A percentile compares a stretch with the other conserved stretches of the same genome.
Evolutionary conservation across 2,113 vertebrate genomes (phyloP).

Genomic region (Ramphastos sulfuratus): DNA sequence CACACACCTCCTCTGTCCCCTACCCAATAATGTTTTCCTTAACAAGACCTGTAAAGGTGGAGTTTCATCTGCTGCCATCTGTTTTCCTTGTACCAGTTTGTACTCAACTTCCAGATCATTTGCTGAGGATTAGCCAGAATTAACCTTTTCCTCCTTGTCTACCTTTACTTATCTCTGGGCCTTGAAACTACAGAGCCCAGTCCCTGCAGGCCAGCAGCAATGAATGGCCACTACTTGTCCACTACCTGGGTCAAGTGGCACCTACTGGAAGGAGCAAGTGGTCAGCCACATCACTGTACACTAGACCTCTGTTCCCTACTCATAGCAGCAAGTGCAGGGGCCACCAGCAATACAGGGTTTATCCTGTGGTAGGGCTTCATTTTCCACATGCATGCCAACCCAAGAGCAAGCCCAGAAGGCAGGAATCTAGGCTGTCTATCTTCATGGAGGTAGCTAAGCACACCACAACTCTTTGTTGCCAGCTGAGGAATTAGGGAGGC

Average conservation of each 20-base stretch:
- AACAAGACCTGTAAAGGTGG: neutral
- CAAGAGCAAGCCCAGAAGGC: neutral
- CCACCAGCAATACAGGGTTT: neutral
- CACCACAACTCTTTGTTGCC: neutral
- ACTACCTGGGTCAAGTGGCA: neutral
- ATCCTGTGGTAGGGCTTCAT: neutral
- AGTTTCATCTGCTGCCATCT: neutral
- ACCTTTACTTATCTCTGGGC: neutral
- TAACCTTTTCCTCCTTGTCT: constrained; percentile 11
- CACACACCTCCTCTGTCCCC: neutral
- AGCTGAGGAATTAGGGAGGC: neutral
- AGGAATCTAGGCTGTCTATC: neutral
- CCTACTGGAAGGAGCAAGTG: neutral
- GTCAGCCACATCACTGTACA: neutral
- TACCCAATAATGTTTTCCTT: neutral
- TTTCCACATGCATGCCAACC: neutral
- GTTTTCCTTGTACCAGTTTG: neutral
- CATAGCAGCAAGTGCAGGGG: rapidly evolving
- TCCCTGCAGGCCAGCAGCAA: neutral
- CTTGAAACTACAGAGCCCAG: neutral
- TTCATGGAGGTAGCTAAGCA: neutral
- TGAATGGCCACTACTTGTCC: neutral
- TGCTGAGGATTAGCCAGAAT: neutral
- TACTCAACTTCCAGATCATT: neutral
- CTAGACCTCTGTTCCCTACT: neutral